phyloP scores from a whole-genome alignment of 2,888 invertebrate genomes.

The Thera obeliscata region DNA sequence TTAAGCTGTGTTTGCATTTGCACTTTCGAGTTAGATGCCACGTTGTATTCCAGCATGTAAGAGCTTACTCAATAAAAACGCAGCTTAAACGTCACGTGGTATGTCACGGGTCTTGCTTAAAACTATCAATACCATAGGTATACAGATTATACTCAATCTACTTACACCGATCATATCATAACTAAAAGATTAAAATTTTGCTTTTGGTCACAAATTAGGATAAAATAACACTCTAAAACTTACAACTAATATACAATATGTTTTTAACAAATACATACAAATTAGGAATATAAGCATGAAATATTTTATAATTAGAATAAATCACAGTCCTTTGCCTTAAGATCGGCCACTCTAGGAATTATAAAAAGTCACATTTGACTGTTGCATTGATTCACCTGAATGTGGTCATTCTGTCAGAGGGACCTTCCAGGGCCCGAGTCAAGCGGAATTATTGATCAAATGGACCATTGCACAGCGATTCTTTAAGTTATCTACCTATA shows the following conservation, averaged over 20 bases:
- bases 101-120: not conserved
- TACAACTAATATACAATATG: conserved; percentile 70
- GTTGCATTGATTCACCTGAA: conserved; percentile 11
- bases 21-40: too few relatives aligned
- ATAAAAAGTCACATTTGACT: conserved; percentile 42
- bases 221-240: conserved; percentile 65
- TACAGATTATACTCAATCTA: conserved; percentile 10
- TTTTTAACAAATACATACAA: conserved; percentile 69
- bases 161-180: conserved; percentile 48
- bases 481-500: not conserved
- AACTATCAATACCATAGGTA: conserved; percentile 5
- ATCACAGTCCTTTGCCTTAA: conserved; percentile 81
- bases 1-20: too few relatives aligned
- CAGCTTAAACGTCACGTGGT: not conserved
- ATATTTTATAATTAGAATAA: conserved; percentile 74
- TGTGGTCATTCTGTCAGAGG: conserved; percentile 23
- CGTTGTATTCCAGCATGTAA: not conserved
- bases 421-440: conserved; percentile 5
- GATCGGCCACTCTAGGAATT: conserved; percentile 67
- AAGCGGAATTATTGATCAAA: conserved; percentile 17
- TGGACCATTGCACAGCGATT: conserved; percentile 7
- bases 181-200: conserved; percentile 53
- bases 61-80: not conserved
- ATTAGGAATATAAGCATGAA: conserved; percentile 81
- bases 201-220: conserved; percentile 76